Evolutionary conservation across 1,140 invertebrate species (phyloP).

Genomic region (Drosophila biarmipes): DNA sequence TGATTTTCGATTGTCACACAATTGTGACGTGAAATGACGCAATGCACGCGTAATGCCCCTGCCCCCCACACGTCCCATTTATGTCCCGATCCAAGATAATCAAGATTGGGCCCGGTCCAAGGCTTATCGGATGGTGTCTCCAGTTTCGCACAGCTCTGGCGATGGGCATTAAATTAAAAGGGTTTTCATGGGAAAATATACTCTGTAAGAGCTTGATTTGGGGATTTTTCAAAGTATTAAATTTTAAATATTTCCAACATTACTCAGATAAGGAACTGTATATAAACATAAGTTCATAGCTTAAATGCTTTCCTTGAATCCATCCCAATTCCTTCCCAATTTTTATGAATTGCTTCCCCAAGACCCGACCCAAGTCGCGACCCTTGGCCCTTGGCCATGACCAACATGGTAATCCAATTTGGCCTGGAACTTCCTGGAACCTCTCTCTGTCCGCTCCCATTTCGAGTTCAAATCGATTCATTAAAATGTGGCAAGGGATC

Average conservation of each 20-base stretch:
- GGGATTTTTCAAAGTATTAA: too few species aligned
- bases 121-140: not conserved
- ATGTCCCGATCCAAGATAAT: conserved; percentile 24
- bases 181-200: not conserved
- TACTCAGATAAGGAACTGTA: not conserved
- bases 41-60: conserved; percentile 47
- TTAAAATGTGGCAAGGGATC: conserved; percentile 65
- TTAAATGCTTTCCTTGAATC: not conserved
- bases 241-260: not conserved
- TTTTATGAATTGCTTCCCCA: conserved; percentile 2
- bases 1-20: conserved; percentile 76
- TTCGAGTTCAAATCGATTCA: conserved; percentile 77
- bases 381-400: conserved; percentile 28
- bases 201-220: not conserved
- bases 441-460: conserved; percentile 42
- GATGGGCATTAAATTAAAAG: not conserved
- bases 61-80: conserved; percentile 4
- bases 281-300: not conserved
- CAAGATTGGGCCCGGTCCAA: conserved; percentile 7
- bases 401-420: conserved; percentile 79
- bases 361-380: conserved; percentile 4
- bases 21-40: conserved; percentile 76
- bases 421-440: conserved; percentile 61
- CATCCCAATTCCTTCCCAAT: not conserved
- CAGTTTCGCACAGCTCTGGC: not conserved